Evolutionary conservation across 2,113 vertebrate species (phyloP).

Genomic region (Trichomycterus rosablanca): DNA sequence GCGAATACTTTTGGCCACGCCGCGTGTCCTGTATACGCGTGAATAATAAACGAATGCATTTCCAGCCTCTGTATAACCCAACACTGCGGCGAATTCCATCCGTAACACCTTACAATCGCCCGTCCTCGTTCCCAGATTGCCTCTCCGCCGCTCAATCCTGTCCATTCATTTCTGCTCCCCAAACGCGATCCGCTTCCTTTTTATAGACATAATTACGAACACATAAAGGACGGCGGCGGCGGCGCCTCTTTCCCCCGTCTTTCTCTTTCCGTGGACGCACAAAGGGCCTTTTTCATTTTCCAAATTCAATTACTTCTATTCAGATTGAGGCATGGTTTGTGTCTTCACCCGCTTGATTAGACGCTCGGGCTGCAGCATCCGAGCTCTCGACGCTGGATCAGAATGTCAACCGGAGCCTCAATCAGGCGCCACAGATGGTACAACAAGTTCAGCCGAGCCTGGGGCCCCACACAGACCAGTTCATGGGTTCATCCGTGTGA

Average conservation of each 20-base stretch:
- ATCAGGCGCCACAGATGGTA: not conserved
- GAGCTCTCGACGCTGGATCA: conserved; percentile 29
- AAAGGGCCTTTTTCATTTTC: conserved; percentile 42
- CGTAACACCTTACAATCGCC: no score
- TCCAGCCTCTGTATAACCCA: no score
- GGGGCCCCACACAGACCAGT: no score
- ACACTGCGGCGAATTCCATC: no score
- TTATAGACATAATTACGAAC: conserved; percentile 43
- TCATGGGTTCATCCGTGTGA: no score
- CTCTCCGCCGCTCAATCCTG: conserved; percentile 6
- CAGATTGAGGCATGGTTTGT: conserved; percentile 36
- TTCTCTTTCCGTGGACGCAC: no score
- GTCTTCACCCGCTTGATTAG: conserved; percentile 27
- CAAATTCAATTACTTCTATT: conserved; percentile 42
- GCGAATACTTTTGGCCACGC: no score
- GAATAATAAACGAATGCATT: no score
- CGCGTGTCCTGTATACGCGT: no score
- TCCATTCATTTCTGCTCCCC: conserved; percentile 26
- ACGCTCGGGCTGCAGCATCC: conserved; percentile 2
- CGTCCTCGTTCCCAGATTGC: no score
- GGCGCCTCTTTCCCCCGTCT: conserved; percentile 25
- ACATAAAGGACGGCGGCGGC: conserved; percentile 34
- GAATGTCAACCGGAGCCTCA: conserved; percentile 15
- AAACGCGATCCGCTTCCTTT: conserved; percentile 38
- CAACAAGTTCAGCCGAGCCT: conserved; percentile 21